Evolutionary conservation across 2,888 invertebrate genomes (phyloP), one percentile per base, ranked within the genome.

Genomic region (Andrena bicolor): DNA sequence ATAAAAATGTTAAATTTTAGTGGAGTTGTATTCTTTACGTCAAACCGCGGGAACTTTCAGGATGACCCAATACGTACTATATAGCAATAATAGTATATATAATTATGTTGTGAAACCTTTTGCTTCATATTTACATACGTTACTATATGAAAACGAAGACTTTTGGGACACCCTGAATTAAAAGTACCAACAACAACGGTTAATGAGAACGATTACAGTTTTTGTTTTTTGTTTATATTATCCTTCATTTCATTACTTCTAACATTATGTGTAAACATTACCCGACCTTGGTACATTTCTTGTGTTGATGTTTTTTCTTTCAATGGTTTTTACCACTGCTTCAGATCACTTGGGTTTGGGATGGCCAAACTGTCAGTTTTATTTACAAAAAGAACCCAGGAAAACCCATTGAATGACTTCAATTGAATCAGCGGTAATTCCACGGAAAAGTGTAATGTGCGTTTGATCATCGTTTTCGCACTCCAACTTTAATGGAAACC

Each of bases 341-440:
- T 41, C 0, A 41, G 41, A 41, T 41, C 41, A 13, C 13, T 41
- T 41, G 41, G 20, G 7, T 2, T 10, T 10, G 20, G 53, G 26
- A 56, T 26, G 53, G 53, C 53, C 20, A 56, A 56, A 26, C 53
- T 56, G 53, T 56, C 20, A 51, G 51, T 8, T 51, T 51, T 51
- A 20, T 51, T n/a, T 20, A 51, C 51, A n/a, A 51, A 20, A 51
- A 51, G 20, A 2, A 3, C 4, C 4, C 41, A 41, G 51, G 51
- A 51, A 51, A 51, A 51, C 51, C 51, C 41, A 41, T 41, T 41
- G 41, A 13, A 3, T 41, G 41, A 41, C 41, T 41, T 41, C 4
- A 41, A 41, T 13, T 41, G 4, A 1, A 41, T 41, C 13, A 4
- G 4, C 41, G 3, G 35, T 41, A 13, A 41, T 41, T 13, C 35